These are phyloP conservation scores for Bombus affinis DNA, from an alignment of 1,140 invertebrate genomes.

Conservation along the genomic window DNA sequence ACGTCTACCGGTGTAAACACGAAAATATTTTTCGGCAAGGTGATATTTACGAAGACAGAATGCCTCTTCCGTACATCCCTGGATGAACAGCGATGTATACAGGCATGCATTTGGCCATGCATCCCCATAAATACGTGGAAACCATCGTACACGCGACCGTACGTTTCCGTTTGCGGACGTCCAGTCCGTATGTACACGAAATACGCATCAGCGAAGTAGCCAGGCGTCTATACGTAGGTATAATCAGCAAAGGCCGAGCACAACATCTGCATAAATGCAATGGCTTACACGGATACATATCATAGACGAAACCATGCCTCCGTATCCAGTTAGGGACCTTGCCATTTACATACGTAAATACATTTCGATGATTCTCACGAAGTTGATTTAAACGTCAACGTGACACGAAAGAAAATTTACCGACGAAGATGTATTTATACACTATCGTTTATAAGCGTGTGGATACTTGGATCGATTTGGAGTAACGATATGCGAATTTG, in stretches of 20 bases:
- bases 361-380: conserved; percentile 1
- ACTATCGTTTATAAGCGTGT: too few relatives aligned
- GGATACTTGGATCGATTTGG: too few relatives aligned
- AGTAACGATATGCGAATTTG: background rate
- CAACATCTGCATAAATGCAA: conserved; percentile 51
- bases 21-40: conserved; percentile 15
- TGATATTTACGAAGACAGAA: conserved; percentile 24
- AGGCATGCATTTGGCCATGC: conserved; percentile 3
- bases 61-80: background rate
- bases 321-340: background rate
- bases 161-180: conserved; percentile 41
- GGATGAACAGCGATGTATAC: conserved; percentile 5
- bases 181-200: conserved; percentile 32
- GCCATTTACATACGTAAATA: conserved; percentile 23
- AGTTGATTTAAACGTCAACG: conserved; percentile 26
- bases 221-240: conserved; percentile 3
- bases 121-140: conserved; percentile 54
- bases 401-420: background rate
- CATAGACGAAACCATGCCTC: background rate
- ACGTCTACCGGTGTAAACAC: background rate
- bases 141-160: conserved; percentile 28
- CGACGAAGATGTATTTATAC: too few relatives aligned
- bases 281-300: conserved; percentile 28
- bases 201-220: conserved; percentile 33
- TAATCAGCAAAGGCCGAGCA: conserved; percentile 38